Percentiles rank a stretch among this genome's conserved stretches.
Conservation (phyloP, 1,140 invertebrate species). For the Cataglyphis hispanica region DNA sequence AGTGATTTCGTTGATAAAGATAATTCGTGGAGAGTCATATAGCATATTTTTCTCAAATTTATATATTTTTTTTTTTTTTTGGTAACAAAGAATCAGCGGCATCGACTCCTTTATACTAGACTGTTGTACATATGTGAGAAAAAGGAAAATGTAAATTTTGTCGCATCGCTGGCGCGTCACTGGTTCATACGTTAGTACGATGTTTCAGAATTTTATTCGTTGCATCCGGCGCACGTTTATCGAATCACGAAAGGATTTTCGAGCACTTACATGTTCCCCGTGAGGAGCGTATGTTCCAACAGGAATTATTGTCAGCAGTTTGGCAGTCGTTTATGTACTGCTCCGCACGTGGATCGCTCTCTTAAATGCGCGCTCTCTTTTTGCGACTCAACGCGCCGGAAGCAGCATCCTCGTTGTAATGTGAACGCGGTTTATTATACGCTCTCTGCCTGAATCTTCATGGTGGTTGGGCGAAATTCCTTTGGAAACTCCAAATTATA, state of each 20-base stretch:
- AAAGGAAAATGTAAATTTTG: conserved; percentile 34
- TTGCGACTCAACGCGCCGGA: not conserved
- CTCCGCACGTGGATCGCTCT: conserved; percentile 18
- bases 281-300: not conserved
- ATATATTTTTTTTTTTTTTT: too few relatives aligned
- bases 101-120: conserved; percentile 27
- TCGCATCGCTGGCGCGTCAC: not conserved
- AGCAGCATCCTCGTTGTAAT: not conserved
- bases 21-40: conserved; percentile 14
- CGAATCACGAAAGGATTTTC: conserved; percentile 40
- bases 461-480: not conserved
- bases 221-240: not conserved
- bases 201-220: conserved; percentile 46
- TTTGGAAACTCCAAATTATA: conserved; percentile 25
- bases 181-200: conserved; percentile 2
- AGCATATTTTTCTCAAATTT: conserved; percentile 21
- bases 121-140: conserved; percentile 29
- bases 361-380: conserved; percentile 19
- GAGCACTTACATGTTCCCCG: not conserved
- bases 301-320: conserved; percentile 49
- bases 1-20: not conserved
- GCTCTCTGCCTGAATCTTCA: not conserved
- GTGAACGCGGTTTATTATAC: conserved; percentile 20
- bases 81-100: conserved; percentile 37
- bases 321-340: conserved; percentile 29